These are phyloP conservation scores for Musca domestica DNA, from an alignment of 1,140 invertebrate genomes.

Conservation along the genomic window DNA sequence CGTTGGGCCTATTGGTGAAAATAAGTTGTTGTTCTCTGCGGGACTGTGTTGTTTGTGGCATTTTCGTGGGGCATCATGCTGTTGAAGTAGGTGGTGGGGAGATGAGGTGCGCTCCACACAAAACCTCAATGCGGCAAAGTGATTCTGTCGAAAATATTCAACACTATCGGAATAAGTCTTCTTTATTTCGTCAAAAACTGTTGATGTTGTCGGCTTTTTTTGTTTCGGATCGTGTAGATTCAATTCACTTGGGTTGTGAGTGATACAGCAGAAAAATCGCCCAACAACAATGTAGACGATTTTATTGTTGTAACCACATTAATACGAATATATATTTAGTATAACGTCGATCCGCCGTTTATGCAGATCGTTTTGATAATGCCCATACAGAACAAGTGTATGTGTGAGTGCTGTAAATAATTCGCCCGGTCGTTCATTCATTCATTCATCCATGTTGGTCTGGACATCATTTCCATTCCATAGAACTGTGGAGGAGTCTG, in stretches of 20 bases:
- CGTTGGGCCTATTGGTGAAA: constrained; percentile 4
- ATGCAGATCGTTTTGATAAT: too few species aligned
- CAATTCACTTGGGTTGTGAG: constrained; percentile 7
- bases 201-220: constrained; percentile 3
- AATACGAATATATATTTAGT: too few species aligned
- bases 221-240: neutral
- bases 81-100: neutral
- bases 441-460: neutral
- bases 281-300: neutral
- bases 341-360: too few species aligned
- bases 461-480: neutral
- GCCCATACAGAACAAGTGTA: too few species aligned
- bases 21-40: neutral
- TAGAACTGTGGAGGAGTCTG: neutral
- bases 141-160: constrained; percentile 13
- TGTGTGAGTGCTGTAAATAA: too few species aligned
- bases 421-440: too few species aligned
- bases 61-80: neutral
- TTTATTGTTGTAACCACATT: too few species aligned
- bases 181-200: too few species aligned
- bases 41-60: neutral
- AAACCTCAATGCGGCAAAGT: neutral
- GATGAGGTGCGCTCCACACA: neutral
- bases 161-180: too few species aligned
- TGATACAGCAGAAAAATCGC: constrained; percentile 8